Percentiles rank a stretch among this genome's conserved stretches.
Evolutionary conservation across 2,113 vertebrate species (phyloP).

Genomic region (Nyctereutes procyonoides): DNA sequence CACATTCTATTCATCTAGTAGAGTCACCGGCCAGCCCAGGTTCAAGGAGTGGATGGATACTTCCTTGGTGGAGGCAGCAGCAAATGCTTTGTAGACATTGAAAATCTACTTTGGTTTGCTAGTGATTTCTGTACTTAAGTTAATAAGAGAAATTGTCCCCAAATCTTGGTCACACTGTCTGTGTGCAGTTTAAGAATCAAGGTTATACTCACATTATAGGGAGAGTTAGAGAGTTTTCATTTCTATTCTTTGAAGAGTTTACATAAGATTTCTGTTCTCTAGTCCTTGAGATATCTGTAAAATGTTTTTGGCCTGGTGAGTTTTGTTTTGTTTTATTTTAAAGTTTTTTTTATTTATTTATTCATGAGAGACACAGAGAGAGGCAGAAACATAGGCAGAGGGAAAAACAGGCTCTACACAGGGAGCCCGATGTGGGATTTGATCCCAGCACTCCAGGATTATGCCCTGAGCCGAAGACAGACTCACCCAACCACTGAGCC

Average conservation of each 20-base stretch:
- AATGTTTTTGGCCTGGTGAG: background rate
- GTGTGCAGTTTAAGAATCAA: background rate
- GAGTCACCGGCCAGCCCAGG: background rate
- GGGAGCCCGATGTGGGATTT: too few species aligned
- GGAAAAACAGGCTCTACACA: too few species aligned
- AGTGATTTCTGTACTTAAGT: background rate
- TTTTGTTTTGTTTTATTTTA: too few species aligned
- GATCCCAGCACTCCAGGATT: too few species aligned
- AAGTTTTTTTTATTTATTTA: too few species aligned
- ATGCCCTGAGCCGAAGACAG: too few species aligned
- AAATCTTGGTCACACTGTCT: background rate
- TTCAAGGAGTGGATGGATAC: background rate
- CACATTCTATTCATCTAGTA: background rate
- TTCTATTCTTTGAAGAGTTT: constrained; percentile 13
- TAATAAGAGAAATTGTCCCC: background rate
- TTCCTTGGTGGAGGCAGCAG: background rate
- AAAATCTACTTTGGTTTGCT: background rate
- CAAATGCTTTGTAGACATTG: background rate
- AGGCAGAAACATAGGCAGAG: too few species aligned
- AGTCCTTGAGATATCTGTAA: background rate
- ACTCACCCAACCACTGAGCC: too few species aligned
- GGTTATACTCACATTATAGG: background rate
- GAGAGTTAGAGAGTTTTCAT: background rate
- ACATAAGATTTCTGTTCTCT: background rate
- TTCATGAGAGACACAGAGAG: too few species aligned